phyloP scores from a whole-genome alignment of 2,113 vertebrate species.

The Lepus timidus region DNA sequence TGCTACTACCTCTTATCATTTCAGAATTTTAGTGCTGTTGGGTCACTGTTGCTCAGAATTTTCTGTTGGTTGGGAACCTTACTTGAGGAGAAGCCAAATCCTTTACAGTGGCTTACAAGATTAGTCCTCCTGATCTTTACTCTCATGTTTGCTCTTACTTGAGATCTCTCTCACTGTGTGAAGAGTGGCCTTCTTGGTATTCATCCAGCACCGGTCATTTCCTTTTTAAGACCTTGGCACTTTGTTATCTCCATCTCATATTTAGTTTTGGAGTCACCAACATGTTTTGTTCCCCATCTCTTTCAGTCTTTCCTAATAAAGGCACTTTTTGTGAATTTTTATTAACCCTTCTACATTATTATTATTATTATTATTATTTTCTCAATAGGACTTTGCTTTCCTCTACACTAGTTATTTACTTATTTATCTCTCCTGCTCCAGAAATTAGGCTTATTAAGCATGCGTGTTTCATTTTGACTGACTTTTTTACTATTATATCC shows the following conservation, averaged over 20 bases:
- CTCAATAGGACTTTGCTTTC: background rate
- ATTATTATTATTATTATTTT: background rate
- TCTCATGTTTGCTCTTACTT: background rate
- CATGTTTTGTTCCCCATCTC: background rate
- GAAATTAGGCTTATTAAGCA: background rate
- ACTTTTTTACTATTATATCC: background rate
- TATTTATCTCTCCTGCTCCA: background rate
- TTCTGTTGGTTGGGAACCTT: background rate
- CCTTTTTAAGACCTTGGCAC: background rate
- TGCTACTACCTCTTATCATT: background rate
- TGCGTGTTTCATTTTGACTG: background rate
- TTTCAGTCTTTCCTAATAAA: slow-evolving; percentile 9
- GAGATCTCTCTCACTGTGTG: background rate
- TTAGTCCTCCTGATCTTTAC: background rate
- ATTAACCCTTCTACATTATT: background rate
- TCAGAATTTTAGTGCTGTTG: background rate
- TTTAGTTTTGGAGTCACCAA: background rate
- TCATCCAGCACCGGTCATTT: background rate
- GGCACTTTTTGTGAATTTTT: background rate
- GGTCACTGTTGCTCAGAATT: background rate
- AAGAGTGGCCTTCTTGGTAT: background rate
- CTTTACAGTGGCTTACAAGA: background rate
- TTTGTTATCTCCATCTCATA: background rate
- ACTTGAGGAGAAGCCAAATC: background rate
- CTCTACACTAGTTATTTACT: background rate